Evolutionary conservation across 1,140 invertebrate genomes (phyloP).

Genomic region (Cotesia glomerata): DNA sequence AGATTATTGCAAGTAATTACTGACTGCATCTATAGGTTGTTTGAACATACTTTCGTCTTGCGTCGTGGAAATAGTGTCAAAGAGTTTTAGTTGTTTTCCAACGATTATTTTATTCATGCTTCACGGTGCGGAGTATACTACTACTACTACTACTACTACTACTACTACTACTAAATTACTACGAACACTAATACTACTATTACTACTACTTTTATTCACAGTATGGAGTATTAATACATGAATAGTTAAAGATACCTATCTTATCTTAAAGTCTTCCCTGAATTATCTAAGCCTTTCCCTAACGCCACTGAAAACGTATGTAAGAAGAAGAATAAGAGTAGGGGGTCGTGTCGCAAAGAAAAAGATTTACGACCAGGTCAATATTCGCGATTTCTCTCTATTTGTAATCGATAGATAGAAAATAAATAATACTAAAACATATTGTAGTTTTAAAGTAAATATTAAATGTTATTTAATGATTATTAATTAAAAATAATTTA

Average conservation of each 20-base stretch:
- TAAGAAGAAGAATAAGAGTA: background rate
- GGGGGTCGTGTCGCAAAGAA: slow-evolving; percentile 14
- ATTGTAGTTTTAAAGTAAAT: too few species aligned
- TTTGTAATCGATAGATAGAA: background rate
- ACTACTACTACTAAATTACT: background rate
- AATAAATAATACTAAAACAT: background rate
- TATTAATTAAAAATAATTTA: background rate
- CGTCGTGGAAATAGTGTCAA: slow-evolving; percentile 19
- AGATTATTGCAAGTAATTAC: background rate
- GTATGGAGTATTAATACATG: too few species aligned
- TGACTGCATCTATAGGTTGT: background rate
- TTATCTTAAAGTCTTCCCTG: slow-evolving; percentile 20
- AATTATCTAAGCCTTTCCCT: slow-evolving; percentile 28
- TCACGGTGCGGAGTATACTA: slow-evolving; percentile 10
- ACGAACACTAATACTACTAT: background rate
- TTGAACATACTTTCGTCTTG: slow-evolving; percentile 3
- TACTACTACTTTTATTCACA: too few species aligned
- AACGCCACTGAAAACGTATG: background rate
- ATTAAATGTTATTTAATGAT: too few species aligned
- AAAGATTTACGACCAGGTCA: slow-evolving; percentile 14
- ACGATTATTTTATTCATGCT: slow-evolving; percentile 21
- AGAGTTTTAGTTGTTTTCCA: slow-evolving; percentile 1
- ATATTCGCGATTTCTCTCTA: slow-evolving; percentile 23
- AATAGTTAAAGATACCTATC: slow-evolving; percentile 22
- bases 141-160: background rate